phyloP scores from a whole-genome alignment of 2,113 vertebrate genomes.

The Anthoscopus minutus region DNA sequence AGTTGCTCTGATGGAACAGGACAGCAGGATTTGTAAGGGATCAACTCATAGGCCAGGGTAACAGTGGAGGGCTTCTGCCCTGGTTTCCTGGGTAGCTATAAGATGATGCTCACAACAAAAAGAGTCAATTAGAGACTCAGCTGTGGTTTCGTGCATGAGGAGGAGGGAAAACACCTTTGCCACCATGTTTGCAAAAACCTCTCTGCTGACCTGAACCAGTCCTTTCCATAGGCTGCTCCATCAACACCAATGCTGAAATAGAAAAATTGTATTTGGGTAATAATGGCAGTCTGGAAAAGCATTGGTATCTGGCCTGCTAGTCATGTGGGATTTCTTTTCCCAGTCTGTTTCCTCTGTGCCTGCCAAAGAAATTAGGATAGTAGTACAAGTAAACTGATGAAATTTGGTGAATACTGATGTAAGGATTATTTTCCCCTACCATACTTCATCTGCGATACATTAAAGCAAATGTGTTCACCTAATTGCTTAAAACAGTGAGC shows the following conservation, averaged over 20 bases:
- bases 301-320: background rate
- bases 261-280: background rate
- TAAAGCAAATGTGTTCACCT: background rate
- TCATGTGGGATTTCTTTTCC: background rate
- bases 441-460: background rate
- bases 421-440: background rate
- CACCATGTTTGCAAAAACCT: background rate
- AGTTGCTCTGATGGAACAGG: background rate
- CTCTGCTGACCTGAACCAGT: background rate
- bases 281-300: background rate
- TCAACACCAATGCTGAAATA: background rate
- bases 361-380: background rate
- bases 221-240: background rate
- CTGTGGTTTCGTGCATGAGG: background rate
- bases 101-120: background rate
- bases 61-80: accelerated
- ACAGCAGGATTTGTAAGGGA: background rate
- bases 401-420: background rate
- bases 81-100: background rate
- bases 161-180: background rate
- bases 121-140: background rate
- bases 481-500: background rate
- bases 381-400: background rate
- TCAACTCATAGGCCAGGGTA: background rate
- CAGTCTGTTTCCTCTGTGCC: background rate